These are phyloP conservation scores for Chaenocephalus aceratus DNA, from an alignment of 2,113 vertebrate species.

Conservation along the genomic window DNA sequence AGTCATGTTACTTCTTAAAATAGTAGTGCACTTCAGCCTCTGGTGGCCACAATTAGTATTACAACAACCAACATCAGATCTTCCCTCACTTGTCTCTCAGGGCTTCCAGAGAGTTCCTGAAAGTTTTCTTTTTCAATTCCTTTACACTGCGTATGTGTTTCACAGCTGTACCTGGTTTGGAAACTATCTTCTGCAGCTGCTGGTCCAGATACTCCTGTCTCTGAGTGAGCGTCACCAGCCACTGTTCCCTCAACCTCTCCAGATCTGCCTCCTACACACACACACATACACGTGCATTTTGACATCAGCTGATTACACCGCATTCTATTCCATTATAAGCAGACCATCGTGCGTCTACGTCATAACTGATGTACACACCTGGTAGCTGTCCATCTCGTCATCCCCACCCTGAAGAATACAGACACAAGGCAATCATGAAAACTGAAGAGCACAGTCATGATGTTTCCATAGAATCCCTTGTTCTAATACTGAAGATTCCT, in stretches of 20 bases:
- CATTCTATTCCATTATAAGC: neutral
- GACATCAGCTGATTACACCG: neutral
- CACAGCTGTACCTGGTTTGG: constrained; percentile 81
- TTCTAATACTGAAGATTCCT: neutral
- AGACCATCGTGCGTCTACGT: neutral
- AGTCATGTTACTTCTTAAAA: too few relatives aligned
- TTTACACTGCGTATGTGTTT: neutral
- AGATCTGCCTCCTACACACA: constrained; percentile 91
- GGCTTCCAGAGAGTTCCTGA: neutral
- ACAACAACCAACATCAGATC: neutral
- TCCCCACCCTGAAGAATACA: constrained; percentile 42
- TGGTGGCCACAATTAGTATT: too few relatives aligned
- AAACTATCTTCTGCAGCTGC: constrained; percentile 92
- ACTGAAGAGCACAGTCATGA: neutral
- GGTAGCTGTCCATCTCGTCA: constrained; percentile 95
- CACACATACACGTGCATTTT: neutral
- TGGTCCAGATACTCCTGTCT: constrained; percentile 96
- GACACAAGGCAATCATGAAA: neutral
- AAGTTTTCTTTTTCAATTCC: too few relatives aligned
- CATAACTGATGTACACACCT: constrained; percentile 81
- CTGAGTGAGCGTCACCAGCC: constrained; percentile 90
- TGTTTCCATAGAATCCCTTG: neutral
- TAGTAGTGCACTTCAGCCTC: too few relatives aligned
- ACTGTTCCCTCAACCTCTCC: constrained; percentile 92
- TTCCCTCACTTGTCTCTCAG: neutral